Evolutionary conservation across 1,140 invertebrate genomes (phyloP).

Genomic region (Chelonus insularis): DNA sequence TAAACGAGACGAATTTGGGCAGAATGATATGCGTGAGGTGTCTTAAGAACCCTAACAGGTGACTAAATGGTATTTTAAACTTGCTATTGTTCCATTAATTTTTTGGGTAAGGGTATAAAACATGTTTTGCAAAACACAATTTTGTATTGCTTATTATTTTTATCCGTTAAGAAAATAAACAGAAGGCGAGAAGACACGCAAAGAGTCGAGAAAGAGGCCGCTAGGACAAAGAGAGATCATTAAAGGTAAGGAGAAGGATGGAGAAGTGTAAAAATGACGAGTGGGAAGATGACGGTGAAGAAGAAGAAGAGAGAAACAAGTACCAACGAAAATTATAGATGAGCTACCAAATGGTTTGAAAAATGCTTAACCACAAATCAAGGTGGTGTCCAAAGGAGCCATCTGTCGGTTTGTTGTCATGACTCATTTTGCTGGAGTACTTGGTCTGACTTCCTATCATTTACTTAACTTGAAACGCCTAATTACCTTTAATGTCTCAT

Average conservation of each 20-base stretch:
- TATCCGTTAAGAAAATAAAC: slow-evolving; percentile 60
- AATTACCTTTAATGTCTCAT: slow-evolving; percentile 21
- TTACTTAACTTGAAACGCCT: slow-evolving; percentile 30
- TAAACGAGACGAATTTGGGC: neutral
- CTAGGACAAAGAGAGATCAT: slow-evolving; percentile 16
- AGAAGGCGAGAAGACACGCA: slow-evolving; percentile 51
- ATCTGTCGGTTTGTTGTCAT: slow-evolving; percentile 46
- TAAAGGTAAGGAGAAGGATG: slow-evolving; percentile 11
- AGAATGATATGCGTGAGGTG: neutral
- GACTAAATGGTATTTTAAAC: neutral
- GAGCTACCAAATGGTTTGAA: slow-evolving; percentile 55
- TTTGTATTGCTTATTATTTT: slow-evolving; percentile 49
- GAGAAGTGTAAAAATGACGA: neutral
- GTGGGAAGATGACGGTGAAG: neutral
- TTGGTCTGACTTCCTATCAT: slow-evolving; percentile 24
- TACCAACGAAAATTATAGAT: slow-evolving; percentile 54
- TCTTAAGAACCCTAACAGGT: neutral
- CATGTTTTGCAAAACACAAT: neutral
- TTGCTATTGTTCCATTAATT: slow-evolving; percentile 1
- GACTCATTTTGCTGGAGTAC: slow-evolving; percentile 15
- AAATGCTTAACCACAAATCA: slow-evolving; percentile 59
- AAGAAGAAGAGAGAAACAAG: slow-evolving; percentile 14
- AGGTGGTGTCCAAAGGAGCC: slow-evolving; percentile 47
- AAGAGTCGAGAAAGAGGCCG: slow-evolving; percentile 9
- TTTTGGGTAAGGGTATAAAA: neutral